These are phyloP conservation scores for Trochalopteron elliotii DNA, from an alignment of 2,113 vertebrate genomes.

Conservation along the genomic window DNA sequence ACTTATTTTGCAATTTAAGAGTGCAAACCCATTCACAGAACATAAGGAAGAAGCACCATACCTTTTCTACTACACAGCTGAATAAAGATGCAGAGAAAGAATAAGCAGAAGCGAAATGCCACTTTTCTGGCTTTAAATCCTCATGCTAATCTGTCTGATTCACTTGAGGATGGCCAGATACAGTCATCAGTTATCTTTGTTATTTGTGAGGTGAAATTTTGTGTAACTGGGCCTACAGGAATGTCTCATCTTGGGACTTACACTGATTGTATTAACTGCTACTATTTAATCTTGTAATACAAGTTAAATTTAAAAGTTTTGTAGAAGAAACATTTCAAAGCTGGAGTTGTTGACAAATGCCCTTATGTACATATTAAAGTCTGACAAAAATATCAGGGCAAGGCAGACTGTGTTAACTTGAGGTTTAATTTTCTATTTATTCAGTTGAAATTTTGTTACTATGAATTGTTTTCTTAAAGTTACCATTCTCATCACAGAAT, in stretches of 20 bases:
- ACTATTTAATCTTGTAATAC: neutral
- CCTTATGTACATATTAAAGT: neutral
- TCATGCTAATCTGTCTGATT: neutral
- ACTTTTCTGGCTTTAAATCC: neutral
- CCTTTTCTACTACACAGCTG: neutral
- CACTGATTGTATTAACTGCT: neutral
- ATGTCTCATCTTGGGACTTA: neutral
- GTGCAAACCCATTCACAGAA: neutral
- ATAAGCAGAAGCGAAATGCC: neutral
- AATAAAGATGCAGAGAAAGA: neutral
- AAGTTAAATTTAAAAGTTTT: neutral
- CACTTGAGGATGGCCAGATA: neutral
- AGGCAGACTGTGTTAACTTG: neutral
- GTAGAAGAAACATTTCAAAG: neutral
- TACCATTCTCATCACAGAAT: rapidly evolving
- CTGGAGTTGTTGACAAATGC: neutral
- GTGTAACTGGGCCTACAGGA: neutral
- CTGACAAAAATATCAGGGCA: neutral
- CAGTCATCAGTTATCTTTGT: neutral
- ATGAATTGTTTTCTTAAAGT: neutral
- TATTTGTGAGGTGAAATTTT: neutral
- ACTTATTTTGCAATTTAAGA: neutral
- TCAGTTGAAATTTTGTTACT: neutral
- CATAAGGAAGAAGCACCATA: neutral
- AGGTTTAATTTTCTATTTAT: neutral